These are phyloP conservation scores for Tolmerus cingulatus DNA, from an alignment of 2,888 invertebrate genomes.

Conservation along the genomic window DNA sequence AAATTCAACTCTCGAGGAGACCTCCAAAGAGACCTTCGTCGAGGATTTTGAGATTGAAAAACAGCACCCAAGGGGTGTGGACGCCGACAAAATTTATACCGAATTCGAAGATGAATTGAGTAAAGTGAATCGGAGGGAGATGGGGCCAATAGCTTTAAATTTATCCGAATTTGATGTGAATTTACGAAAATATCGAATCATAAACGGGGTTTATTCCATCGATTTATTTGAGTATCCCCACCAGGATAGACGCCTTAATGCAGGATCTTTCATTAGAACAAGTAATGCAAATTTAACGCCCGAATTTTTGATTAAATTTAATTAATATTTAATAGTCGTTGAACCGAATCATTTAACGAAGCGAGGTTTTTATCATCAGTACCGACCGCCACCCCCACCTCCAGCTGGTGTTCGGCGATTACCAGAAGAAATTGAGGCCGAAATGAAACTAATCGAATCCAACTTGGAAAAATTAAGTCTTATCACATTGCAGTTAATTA, in stretches of 20 bases:
- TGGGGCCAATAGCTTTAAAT: slow-evolving; percentile 59
- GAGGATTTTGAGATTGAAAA: slow-evolving; percentile 55
- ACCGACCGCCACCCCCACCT: slow-evolving; percentile 72
- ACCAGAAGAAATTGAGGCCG: slow-evolving; percentile 83
- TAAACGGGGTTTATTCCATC: slow-evolving; percentile 79
- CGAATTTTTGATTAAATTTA: too few species aligned
- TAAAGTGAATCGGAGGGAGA: slow-evolving; percentile 56
- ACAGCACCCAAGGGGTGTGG: slow-evolving; percentile 55
- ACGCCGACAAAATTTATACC: slow-evolving; percentile 61
- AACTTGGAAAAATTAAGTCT: slow-evolving; percentile 77
- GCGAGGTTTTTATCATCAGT: slow-evolving; percentile 72
- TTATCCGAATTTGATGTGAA: slow-evolving; percentile 72
- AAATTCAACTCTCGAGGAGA: slow-evolving; percentile 60
- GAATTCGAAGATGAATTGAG: slow-evolving; percentile 62
- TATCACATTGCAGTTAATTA: slow-evolving; percentile 74
- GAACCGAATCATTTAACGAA: slow-evolving; percentile 66
- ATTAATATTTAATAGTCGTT: slow-evolving; percentile 52
- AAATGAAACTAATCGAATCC: slow-evolving; percentile 75
- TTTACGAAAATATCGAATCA: slow-evolving; percentile 75
- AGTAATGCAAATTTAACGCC: slow-evolving; percentile 51
- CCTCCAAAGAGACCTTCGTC: slow-evolving; percentile 53
- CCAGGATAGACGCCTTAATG: slow-evolving; percentile 66
- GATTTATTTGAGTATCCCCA: slow-evolving; percentile 80
- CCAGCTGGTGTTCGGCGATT: slow-evolving; percentile 73
- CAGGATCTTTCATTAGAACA: slow-evolving; percentile 59